Evolutionary conservation across 2,888 invertebrate genomes (phyloP).

Genomic region (Nineta flava): DNA sequence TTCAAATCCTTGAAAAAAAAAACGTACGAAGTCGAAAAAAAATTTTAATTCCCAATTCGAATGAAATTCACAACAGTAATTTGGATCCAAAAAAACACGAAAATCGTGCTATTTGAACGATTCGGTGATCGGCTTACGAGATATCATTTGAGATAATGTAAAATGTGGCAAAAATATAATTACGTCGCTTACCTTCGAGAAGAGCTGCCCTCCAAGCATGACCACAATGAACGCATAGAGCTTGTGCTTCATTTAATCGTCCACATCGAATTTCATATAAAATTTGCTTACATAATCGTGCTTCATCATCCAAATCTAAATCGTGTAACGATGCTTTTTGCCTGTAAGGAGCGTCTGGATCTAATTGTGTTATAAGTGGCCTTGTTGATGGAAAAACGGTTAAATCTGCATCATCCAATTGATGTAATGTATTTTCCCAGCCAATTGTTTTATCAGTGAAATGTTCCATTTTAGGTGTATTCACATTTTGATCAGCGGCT

Average conservation of each 20-base stretch:
- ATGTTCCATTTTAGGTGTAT: constrained; percentile 38
- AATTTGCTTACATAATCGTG: constrained; percentile 38
- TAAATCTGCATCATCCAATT: constrained; percentile 39
- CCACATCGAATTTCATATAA: constrained; percentile 74
- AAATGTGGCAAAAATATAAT: too few relatives aligned
- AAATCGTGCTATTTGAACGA: too few relatives aligned
- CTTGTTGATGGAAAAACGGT: constrained; percentile 40
- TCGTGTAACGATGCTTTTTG: constrained; percentile 68
- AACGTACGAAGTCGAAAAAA: too few relatives aligned
- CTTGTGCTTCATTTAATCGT: constrained; percentile 67
- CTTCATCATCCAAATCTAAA: constrained; percentile 71
- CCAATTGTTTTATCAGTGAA: constrained; percentile 70
- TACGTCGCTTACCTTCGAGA: constrained; percentile 52
- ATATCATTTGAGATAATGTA: too few relatives aligned
- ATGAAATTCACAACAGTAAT: too few relatives aligned
- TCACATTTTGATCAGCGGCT: constrained; percentile 39
- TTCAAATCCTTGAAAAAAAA: too few relatives aligned
- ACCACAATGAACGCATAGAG: constrained; percentile 69
- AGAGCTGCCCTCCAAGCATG: constrained; percentile 86
- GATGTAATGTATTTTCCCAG: constrained; percentile 85
- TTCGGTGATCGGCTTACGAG: too few relatives aligned
- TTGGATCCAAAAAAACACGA: too few relatives aligned
- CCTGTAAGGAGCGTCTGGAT: constrained; percentile 79
- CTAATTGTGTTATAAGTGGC: constrained; percentile 50
- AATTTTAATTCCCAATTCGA: too few relatives aligned